Base-by-base conservation (phyloP, 2,888 invertebrate species). In the Drosophila mettleri region DNA sequence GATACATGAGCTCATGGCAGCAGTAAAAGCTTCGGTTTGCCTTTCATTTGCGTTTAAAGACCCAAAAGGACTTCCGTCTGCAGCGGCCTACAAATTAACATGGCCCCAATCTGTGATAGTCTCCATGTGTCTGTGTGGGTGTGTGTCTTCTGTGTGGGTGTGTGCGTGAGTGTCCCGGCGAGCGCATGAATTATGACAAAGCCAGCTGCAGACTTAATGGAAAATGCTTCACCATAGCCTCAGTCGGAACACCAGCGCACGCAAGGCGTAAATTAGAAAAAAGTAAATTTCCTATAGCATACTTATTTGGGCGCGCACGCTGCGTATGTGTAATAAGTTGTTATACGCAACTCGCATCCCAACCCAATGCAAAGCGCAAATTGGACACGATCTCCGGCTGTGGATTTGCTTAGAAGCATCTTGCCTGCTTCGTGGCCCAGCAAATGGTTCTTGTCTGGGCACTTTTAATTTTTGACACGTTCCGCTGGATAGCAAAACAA, bases 31-130 rank as follows among this genome's bases (percentile, higher is more conserved):
- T 74, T 78, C 65, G 76, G 69, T 69, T 80, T 61, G 85, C 72
- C 80, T 83, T 83, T 86, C 83, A 83, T 83, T 83, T 83, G 75
- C 86, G 84, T 77, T 84, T 86, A 84, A 83, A 86, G 86, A 86
- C 86, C 80, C 84, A 71, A 80, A 80, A 83, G 84, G 77, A 83
- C 84, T 81, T 86, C 84, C 86, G 86, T 69, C 69, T 80, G 76
- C 76, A 77, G 74, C 77, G 84, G 76, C 86, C 81, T 74, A 86
- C 83, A 86, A 83, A 83, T 83, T 83, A 86, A 83, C 83, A 83
- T 86, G 86, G 58, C 74, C 81, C 68, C 70, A 82, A 80, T 78
- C 75, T 76, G 73, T 73, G 75, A 66, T 57, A 65, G 38, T 39
- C 62, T n/a, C 16, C 0, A 10, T 43, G 58, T 51, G 64, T 54